Base-by-base conservation (phyloP, 2,113 vertebrate genomes). In the Prunella himalayana region DNA sequence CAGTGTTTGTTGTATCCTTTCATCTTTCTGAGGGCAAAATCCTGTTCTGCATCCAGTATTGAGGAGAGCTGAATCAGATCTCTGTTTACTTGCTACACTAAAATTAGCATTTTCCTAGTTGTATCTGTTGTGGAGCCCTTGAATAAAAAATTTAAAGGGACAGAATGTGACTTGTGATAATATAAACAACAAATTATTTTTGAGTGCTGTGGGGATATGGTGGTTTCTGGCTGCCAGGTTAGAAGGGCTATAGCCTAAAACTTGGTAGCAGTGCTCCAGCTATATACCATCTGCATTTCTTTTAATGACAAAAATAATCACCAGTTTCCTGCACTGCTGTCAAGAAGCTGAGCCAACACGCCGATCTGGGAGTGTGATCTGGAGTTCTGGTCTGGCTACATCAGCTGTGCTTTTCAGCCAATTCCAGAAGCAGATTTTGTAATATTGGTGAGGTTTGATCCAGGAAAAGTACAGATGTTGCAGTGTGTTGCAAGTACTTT, bases 301-400 rank as follows among this genome's bases (percentile, higher is more conserved):
- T 91, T 75, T 78, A 94, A 73, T 92, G 94, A 81, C 59, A 93
- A 64, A 94, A 94, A 69, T 89, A 88, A 88, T 95, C 39, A 86
- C 30, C 10, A 44, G 42, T 81, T 92, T 95, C 91, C 60, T 94
- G n/a, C 64, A 31, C 39, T 86, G 85, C 60, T 95, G 82, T 93
- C 90, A 90, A 93, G 80, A 81, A 31, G 17, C 76, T 78, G 92
- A 94, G 90, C 92, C 96, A 96, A 86, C 47, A 15, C 17, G 45
- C 64, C 28, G 15, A 60, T 90, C 75, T 94, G 94, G 88, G 93
- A 77, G 59, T 90, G 75, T 75, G 85, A 77, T 92, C 71, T 82
- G 59, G 82, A 92, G 91, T 90, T 94, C 90, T 97, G 82, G 30
- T 83, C 82, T 90, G 76, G 56, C 85, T 78, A 31, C 42, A 90